Base-by-base conservation (phyloP, 2,797 vertebrate genomes). In the Gobionotothen gibberifrons region DNA sequence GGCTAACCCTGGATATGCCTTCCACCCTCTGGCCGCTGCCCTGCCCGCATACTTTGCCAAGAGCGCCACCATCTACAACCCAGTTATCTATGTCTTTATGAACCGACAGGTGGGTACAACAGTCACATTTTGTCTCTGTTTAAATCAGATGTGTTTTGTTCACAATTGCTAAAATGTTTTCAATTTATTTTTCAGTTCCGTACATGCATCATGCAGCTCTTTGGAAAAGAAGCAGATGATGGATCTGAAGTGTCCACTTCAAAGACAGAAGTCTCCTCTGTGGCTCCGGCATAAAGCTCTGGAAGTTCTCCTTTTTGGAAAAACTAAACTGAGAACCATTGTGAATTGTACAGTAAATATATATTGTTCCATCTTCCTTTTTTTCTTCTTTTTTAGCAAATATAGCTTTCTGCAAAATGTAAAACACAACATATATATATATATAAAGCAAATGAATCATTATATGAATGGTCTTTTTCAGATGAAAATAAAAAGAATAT, bases 1-100 rank as follows among this genome's bases (percentile, higher is more conserved):
- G 9, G 95, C 95, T 68, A 93, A 96, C 79, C 96, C 96, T 16
- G 96, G 95, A 71, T 96, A 97, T 52, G 79, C 95, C 79, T 97
- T 97, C 88, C 96, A 97, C 81, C 96, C 96, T 48, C 89, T 97
- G 84, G 90, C 93, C 47, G 96, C 96, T 29, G 90, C 96, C 7
- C 53, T 97, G 76, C 96, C 96, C 16, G 92, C 96, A 53, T 97
- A 95, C 89, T 97, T 97, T 89, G 96, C 96, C 86, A 97, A 97
- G 93, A 96, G 96, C 84, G 96, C 96, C 87, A 97, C 96, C 57
- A 97, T 97, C 89, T 97, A 96, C 92, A 97, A 97, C 87, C 96
- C 96, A 19, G 3, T 97, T 63, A 97, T 97, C 80, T 97, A 97
- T 43, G 96, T 97, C 82, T 97, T 97, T 87, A 96, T 97, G 96